Evolutionary conservation across 2,113 vertebrate genomes (phyloP).

Genomic region (Laticauda laticaudata): DNA sequence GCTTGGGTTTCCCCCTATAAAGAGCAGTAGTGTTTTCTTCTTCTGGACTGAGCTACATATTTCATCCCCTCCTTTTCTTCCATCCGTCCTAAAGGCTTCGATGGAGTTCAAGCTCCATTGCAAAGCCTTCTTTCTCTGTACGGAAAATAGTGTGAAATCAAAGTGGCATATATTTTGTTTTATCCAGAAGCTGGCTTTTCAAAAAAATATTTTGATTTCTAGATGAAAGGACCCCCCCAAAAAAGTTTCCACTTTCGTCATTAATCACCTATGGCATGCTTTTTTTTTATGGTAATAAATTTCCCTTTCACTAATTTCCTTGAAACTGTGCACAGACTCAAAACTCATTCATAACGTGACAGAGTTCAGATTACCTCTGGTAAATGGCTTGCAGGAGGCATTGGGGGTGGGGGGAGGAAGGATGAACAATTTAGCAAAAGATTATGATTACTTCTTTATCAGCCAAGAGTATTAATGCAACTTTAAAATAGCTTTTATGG

Average conservation of each 20-base stretch:
- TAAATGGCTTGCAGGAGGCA: not conserved
- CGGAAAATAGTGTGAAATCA: slow-evolving; percentile 46
- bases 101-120: slow-evolving; percentile 36
- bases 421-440: not conserved
- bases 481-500: not conserved
- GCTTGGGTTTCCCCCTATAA: slow-evolving; percentile 83
- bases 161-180: slow-evolving; percentile 14
- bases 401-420: too few species aligned
- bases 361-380: not conserved
- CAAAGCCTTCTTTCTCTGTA: slow-evolving; percentile 29
- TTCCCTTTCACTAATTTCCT: slow-evolving; percentile 6
- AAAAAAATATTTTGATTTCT: slow-evolving; percentile 59
- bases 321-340: slow-evolving; percentile 1
- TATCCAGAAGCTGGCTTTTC: slow-evolving; percentile 13
- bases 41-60: slow-evolving; percentile 63
- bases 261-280: not conserved
- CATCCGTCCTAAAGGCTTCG: not conserved
- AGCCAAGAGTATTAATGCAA: not conserved
- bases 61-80: slow-evolving; percentile 40
- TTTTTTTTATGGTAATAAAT: not conserved
- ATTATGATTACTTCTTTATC: not conserved
- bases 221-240: slow-evolving; percentile 42
- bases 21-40: slow-evolving; percentile 75
- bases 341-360: not conserved
- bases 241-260: slow-evolving; percentile 29